A percentile compares a stretch with the other conserved stretches of the same genome.
These are phyloP conservation scores for Nibea coibor DNA, from an alignment of 2,113 vertebrate genomes.

Conservation along the genomic window DNA sequence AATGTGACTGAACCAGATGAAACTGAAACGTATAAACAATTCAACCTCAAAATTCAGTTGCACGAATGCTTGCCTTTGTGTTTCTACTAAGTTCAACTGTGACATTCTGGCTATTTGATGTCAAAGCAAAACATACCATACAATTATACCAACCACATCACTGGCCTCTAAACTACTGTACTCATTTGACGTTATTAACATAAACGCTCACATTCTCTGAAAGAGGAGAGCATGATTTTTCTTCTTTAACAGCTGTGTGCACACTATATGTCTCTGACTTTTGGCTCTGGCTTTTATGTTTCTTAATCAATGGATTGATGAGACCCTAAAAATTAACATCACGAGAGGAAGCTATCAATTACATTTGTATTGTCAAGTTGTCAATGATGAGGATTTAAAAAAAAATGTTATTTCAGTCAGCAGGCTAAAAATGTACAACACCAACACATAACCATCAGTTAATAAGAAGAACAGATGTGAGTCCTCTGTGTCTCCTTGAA, in stretches of 20 bases:
- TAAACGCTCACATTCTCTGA: not conserved
- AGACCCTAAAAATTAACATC: not conserved
- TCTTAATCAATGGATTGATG: not conserved
- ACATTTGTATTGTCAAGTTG: not conserved
- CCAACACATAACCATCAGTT: not conserved
- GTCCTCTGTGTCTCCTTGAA: not conserved
- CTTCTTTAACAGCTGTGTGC: not conserved
- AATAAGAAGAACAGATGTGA: not conserved
- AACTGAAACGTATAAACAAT: constrained; percentile 27
- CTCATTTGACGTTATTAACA: constrained; percentile 26
- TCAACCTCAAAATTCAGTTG: constrained; percentile 38
- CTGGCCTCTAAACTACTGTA: constrained; percentile 19
- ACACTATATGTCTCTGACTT: not conserved
- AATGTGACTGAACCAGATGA: constrained; percentile 34
- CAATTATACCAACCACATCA: constrained; percentile 36
- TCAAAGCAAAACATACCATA: constrained; percentile 36
- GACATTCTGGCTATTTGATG: constrained; percentile 21
- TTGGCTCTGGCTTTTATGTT: not conserved
- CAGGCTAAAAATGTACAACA: not conserved
- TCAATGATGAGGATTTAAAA: not conserved
- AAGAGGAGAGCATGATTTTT: not conserved
- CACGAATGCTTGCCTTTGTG: constrained; percentile 22
- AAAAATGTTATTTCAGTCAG: not conserved
- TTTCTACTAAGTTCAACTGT: constrained; percentile 21
- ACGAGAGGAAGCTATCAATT: not conserved